Evolutionary conservation across 2,888 invertebrate genomes (phyloP), one percentile per base, ranked within the genome.

Genomic region (Dicranocentrus wangi): DNA sequence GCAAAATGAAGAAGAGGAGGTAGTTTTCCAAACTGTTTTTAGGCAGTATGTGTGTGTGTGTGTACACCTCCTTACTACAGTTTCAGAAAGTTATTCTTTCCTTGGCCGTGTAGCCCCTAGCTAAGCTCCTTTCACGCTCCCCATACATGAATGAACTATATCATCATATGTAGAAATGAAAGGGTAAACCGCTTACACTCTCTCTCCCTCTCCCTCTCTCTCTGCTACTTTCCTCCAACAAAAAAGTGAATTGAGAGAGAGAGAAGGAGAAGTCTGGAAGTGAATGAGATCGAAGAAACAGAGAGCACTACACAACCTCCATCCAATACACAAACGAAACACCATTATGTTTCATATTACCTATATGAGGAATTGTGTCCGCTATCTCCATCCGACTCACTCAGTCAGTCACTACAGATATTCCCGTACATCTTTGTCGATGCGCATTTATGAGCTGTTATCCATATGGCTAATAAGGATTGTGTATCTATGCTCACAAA

Each of bases 161-260:
- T 55, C 15, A 8, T 15, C 15, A 8, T 15, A 47, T 17, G 47
- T 23, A 55, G 39, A 21, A 51, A 72, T 61, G 72, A 72, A 72
- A 72, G 55, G 72, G 71, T 69, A 53, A n/a, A 55, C 21, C 53
- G 23, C 28, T 69, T 69, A 68, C 32, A 32, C 32, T 32, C 32
- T 7, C 32, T n/a, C n/a, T n/a, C n/a, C n/a, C n/a, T n/a, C n/a
- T n/a, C n/a, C n/a, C n/a, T n/a, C n/a, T n/a, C n/a, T n/a, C n/a
- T n/a, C n/a, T n/a, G n/a, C 32, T 32, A 32, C 32, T 32, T 10
- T 7, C 5, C 10, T 32, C 10, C 32, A 51, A 28, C 3, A 61
- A 58, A 71, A 19, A 43, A 47, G 23, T 32, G n/a, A 23, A 43
- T 21, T 55, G 60, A 43, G 51, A 69, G 55, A 51, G 17, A 60